Percentiles rank a stretch among this genome's conserved stretches.
Conservation (phyloP, 2,888 invertebrate genomes). For the Coelopa pilipes region DNA sequence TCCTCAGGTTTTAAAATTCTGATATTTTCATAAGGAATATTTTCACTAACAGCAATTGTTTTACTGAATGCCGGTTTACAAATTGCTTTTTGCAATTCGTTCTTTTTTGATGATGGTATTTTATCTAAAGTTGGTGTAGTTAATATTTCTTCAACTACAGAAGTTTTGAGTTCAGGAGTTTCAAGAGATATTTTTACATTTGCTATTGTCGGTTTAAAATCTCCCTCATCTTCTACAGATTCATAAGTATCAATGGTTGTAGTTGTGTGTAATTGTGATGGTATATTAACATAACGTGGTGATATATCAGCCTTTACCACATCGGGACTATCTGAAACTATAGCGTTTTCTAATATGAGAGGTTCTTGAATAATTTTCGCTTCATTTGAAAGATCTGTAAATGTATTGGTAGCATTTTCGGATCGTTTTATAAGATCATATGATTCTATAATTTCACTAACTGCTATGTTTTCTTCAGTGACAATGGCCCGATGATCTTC, state of each 20-base stretch:
- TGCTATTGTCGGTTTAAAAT: constrained; percentile 46
- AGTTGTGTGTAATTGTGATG: constrained; percentile 32
- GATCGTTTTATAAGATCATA: constrained; percentile 50
- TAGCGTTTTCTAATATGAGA: constrained; percentile 51
- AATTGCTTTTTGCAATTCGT: constrained; percentile 35
- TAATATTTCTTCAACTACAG: constrained; percentile 53
- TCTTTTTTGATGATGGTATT: constrained; percentile 38
- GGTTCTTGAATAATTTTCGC: constrained; percentile 50
- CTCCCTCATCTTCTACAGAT: constrained; percentile 49
- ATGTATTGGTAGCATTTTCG: constrained; percentile 46
- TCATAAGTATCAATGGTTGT: constrained; percentile 53
- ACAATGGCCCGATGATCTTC: constrained; percentile 49
- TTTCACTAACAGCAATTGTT: constrained; percentile 49
- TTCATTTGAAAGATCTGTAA: constrained; percentile 44
- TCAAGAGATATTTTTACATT: constrained; percentile 41
- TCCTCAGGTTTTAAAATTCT: constrained; percentile 39
- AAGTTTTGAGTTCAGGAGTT: constrained; percentile 50
- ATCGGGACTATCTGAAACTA: constrained; percentile 23
- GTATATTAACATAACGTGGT: constrained; percentile 30
- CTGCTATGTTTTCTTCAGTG: constrained; percentile 54
- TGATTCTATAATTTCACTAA: constrained; percentile 53
- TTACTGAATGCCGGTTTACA: constrained; percentile 36
- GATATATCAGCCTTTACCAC: constrained; percentile 15
- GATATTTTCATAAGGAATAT: constrained; percentile 51
- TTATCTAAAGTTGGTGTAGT: constrained; percentile 45